phyloP scores from a whole-genome alignment of 1,140 invertebrate species.

The Ridgeia piscesae region DNA sequence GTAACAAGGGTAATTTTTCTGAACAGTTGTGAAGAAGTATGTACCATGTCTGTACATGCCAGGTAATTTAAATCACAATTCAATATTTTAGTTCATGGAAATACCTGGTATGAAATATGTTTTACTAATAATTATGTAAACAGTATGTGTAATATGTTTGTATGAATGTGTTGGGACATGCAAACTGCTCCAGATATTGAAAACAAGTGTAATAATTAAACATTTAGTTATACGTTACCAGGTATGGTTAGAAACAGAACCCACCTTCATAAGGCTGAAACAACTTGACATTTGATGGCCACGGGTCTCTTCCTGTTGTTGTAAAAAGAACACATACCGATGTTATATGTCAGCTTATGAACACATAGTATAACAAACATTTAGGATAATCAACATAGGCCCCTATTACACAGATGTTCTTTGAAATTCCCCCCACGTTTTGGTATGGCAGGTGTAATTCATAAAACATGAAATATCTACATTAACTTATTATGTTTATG shows the following conservation, averaged over 20 bases:
- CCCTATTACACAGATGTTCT: too few species aligned
- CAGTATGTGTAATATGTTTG: too few species aligned
- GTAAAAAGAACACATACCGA: not conserved
- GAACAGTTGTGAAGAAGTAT: too few species aligned
- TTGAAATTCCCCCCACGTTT: too few species aligned
- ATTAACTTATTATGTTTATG: too few species aligned
- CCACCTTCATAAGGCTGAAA: conserved; percentile 79
- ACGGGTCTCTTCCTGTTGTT: conserved; percentile 70
- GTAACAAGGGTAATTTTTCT: too few species aligned
- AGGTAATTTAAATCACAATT: too few species aligned
- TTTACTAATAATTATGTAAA: not conserved
- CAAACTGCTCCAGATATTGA: not conserved
- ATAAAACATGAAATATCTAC: too few species aligned
- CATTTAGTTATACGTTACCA: not conserved
- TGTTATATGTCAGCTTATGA: not conserved
- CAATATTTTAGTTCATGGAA: not conserved
- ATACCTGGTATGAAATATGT: not conserved
- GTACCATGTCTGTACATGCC: too few species aligned
- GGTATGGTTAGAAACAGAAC: conserved; percentile 14
- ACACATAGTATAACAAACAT: not conserved
- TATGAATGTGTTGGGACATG: too few species aligned
- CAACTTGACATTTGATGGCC: conserved; percentile 81
- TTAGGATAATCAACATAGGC: too few species aligned
- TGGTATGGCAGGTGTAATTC: too few species aligned
- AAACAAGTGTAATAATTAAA: not conserved